Evolutionary conservation across 2,113 vertebrate species (phyloP), one percentile per base, ranked within the genome.

Genomic region (Tichodroma muraria): DNA sequence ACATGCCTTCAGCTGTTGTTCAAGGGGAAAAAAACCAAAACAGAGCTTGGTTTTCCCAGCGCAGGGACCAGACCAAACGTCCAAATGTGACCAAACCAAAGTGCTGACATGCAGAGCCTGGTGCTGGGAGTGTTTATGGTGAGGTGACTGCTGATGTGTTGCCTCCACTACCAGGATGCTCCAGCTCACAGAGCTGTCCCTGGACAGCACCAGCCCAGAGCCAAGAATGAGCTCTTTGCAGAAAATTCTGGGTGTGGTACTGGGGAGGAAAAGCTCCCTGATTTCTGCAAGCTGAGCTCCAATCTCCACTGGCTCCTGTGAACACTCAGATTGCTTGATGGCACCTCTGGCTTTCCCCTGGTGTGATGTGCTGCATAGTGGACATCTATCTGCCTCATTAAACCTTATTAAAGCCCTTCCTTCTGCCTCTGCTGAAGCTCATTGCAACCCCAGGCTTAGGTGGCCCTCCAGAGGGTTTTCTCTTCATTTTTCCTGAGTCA

Each of bases 261-360:
- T 25, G 37, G 25, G 35, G 53, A 78, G 38, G 57, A 3, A 28
- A 2, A 76, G 37, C 16, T 30, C 12, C 0, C 2, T 7, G 18
- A 52, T 35, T 70, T 30, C 35, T 78, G 37, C 42, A 59, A 25
- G 45, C 60, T 80, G 64, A 83, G 76, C 45, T 66, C 45, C 10
- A n/a, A 8, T 8, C 66, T 76, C 30, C 71, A 15, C 1, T 4
- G n/a, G 83, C 31, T 61, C 33, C 52, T 45, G 0, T 2, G 37
- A 80, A 35, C 38, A 27, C 35, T 12, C 27, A 53, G 49, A 37
- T 61, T 49, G 50, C 35, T 68, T 78, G 57, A 13, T 79, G 33
- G 23, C 24, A 73, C 38, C 52, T 71, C 65, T 54, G 73, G 22
- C 42, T 70, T 19, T 24, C 22, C 45, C 53, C 69, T 35, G 4